Evolutionary conservation across 2,113 vertebrate genomes (phyloP).

Genomic region (Canis aureus): DNA sequence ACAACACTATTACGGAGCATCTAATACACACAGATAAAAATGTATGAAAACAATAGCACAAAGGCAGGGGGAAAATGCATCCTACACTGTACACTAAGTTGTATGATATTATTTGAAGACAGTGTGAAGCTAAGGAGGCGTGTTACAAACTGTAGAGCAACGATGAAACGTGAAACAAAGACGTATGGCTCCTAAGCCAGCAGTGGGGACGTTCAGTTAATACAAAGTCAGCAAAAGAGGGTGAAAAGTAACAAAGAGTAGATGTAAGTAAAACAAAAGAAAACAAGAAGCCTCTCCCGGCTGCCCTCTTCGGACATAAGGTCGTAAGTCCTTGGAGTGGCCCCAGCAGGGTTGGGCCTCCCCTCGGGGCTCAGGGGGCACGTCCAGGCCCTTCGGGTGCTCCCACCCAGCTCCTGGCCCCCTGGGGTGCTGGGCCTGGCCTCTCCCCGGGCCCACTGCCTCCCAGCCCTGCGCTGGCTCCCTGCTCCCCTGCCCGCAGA

Average conservation of each 20-base stretch:
- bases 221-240: neutral
- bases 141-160: neutral
- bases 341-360: neutral
- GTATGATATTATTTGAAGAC: neutral
- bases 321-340: neutral
- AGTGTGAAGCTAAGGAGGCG: neutral
- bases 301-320: neutral
- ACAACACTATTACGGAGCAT: neutral
- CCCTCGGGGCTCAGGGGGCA: neutral
- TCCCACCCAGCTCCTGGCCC: too few species aligned
- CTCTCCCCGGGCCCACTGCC: neutral
- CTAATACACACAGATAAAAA: too few species aligned
- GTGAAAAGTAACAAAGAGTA: neutral
- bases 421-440: accelerated
- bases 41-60: neutral
- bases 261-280: neutral
- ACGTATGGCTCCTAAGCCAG: neutral
- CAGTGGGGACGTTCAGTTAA: neutral
- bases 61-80: neutral
- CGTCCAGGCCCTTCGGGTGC: too few species aligned
- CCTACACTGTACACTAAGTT: neutral
- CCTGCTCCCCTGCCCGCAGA: neutral
- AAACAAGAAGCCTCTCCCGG: neutral
- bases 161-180: neutral
- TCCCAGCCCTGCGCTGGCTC: neutral